Evolutionary conservation across 2,888 invertebrate species (phyloP).

Genomic region (Ischnura elegans): DNA sequence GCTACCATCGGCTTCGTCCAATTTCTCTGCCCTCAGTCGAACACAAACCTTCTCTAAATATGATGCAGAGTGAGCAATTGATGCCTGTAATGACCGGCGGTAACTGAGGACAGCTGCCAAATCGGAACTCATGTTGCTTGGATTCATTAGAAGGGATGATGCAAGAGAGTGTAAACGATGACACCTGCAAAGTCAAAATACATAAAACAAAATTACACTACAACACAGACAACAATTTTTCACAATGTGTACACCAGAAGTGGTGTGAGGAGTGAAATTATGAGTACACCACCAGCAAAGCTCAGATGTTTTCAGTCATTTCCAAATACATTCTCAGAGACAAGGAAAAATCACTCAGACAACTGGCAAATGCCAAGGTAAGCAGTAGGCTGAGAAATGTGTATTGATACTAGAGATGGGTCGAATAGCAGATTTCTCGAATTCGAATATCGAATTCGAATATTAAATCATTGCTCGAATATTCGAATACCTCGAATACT

Average conservation of each 20-base stretch:
- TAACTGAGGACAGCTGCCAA: slow-evolving; percentile 7
- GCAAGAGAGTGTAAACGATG: slow-evolving; percentile 37
- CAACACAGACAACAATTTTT: too few relatives aligned
- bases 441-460: too few relatives aligned
- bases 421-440: too few relatives aligned
- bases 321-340: too few relatives aligned
- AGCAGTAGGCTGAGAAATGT: too few relatives aligned
- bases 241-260: too few relatives aligned
- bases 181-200: slow-evolving; percentile 20
- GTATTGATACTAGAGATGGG: too few relatives aligned
- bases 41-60: slow-evolving; percentile 47
- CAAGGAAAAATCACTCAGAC: too few relatives aligned
- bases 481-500: too few relatives aligned
- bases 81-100: background rate
- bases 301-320: background rate
- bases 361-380: too few relatives aligned
- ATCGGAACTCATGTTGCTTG: background rate
- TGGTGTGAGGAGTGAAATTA: too few relatives aligned
- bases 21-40: slow-evolving; percentile 2
- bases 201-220: background rate
- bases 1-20: slow-evolving; percentile 33
- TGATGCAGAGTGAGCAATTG: slow-evolving; percentile 26
- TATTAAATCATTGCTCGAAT: too few relatives aligned
- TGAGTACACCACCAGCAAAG: background rate
- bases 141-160: slow-evolving; percentile 28